A percentile compares a stretch with the other conserved stretches of the same genome.
phyloP scores from a whole-genome alignment of 2,888 invertebrate genomes.

The Aethes cnicana region DNA sequence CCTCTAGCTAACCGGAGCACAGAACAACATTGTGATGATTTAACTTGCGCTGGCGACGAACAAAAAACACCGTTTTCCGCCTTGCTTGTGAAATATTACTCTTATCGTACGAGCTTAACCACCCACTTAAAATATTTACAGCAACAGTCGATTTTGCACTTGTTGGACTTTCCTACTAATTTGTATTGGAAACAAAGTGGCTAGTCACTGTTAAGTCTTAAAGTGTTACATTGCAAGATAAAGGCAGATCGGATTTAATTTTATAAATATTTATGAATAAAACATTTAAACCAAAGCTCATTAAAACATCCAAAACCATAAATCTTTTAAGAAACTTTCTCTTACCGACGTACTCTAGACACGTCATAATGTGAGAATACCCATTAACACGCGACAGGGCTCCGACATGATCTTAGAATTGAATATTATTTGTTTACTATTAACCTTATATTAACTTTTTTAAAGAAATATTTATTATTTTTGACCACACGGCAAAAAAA shows the following conservation, averaged over 20 bases:
- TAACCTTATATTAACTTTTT: slow-evolving; percentile 15
- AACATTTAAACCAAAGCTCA: slow-evolving; percentile 8
- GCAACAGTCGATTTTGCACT: too few species aligned
- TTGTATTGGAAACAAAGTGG: too few species aligned
- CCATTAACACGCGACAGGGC: slow-evolving; percentile 46
- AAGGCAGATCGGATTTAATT: too few species aligned
- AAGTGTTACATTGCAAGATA: too few species aligned
- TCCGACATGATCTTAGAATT: slow-evolving; percentile 35
- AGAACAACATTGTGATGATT: slow-evolving; percentile 70
- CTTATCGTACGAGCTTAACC: slow-evolving; percentile 39
- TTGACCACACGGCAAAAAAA: too few species aligned
- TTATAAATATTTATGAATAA: not conserved
- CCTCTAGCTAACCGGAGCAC: slow-evolving; percentile 55
- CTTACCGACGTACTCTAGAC: too few species aligned
- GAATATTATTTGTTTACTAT: slow-evolving; percentile 16
- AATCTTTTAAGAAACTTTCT: slow-evolving; percentile 35
- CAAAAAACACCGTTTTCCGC: slow-evolving; percentile 68
- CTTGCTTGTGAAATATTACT: slow-evolving; percentile 51
- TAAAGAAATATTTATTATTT: too few species aligned
- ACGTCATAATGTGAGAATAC: too few species aligned
- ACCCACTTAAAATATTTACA: too few species aligned
- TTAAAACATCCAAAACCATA: slow-evolving; percentile 31
- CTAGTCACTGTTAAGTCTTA: too few species aligned
- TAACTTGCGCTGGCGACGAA: slow-evolving; percentile 62
- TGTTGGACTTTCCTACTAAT: too few species aligned